Evolutionary conservation across 92 coral and sea anemone species (phyloP).

Genomic region (Epizoanthus ramosus): DNA sequence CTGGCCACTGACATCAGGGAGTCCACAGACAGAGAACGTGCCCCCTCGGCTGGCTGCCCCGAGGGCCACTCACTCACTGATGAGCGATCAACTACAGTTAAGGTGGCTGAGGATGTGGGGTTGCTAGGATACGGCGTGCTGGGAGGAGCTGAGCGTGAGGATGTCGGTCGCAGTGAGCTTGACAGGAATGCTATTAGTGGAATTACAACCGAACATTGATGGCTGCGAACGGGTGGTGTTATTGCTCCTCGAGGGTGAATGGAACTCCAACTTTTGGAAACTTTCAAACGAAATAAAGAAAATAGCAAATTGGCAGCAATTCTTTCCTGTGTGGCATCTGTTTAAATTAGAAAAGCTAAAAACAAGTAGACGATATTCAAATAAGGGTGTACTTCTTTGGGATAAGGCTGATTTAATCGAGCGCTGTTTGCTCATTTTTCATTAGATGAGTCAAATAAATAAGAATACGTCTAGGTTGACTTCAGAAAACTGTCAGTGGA

Average conservation of each 20-base stretch:
- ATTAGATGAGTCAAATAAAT: no score
- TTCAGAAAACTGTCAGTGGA: no score
- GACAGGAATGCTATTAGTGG: slow-evolving; percentile 64
- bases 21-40: slow-evolving; percentile 25
- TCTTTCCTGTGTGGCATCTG: no score
- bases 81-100: not conserved
- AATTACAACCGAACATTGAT: slow-evolving; percentile 64
- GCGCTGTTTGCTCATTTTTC: no score
- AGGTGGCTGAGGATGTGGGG: slow-evolving; percentile 43
- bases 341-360: no score
- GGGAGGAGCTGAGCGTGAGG: slow-evolving; percentile 89
- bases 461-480: no score
- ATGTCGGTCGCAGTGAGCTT: slow-evolving; percentile 65
- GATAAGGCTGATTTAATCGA: no score
- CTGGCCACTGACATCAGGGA: slow-evolving; percentile 22
- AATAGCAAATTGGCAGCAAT: not conserved
- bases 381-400: no score
- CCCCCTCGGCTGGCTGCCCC: not conserved
- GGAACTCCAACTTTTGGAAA: slow-evolving; percentile 72
- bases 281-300: slow-evolving; percentile 27
- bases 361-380: no score
- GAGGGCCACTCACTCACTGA: not conserved
- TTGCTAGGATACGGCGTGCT: slow-evolving; percentile 68
- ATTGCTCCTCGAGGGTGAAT: slow-evolving; percentile 76
- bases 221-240: slow-evolving; percentile 80